A percentile compares a stretch with the other conserved stretches of the same genome.
phyloP scores from a whole-genome alignment of 2,113 vertebrate species.

The Oreochromis niloticus region DNA sequence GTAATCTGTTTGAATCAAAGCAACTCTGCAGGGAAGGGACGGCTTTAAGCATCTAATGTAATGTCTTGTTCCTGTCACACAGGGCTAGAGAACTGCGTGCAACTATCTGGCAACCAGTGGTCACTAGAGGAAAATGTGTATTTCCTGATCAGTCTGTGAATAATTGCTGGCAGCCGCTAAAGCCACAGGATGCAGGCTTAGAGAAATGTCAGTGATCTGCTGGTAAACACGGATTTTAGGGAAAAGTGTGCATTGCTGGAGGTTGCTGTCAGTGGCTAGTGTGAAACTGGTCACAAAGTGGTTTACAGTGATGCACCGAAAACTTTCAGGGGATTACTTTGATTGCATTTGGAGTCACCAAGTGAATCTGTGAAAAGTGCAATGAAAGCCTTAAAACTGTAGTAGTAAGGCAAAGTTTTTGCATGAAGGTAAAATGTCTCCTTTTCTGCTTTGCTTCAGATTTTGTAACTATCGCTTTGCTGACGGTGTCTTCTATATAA shows the following conservation, averaged over 20 bases:
- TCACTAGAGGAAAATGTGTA: neutral
- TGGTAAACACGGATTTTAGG: neutral
- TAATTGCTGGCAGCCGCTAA: neutral
- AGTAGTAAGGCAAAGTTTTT: rapidly evolving
- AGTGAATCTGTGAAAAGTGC: neutral
- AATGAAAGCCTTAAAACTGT: neutral
- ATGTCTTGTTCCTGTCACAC: neutral
- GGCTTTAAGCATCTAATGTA: neutral
- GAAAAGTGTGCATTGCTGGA: neutral
- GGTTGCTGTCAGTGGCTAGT: neutral
- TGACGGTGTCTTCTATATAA: neutral
- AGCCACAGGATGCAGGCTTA: neutral
- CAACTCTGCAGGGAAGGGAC: neutral
- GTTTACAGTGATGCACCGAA: neutral
- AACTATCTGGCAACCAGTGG: neutral
- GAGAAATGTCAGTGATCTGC: neutral
- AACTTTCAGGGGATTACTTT: neutral
- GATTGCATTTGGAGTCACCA: neutral
- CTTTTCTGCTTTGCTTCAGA: neutral
- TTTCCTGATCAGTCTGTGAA: neutral
- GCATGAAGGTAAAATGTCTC: neutral
- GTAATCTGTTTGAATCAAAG: neutral
- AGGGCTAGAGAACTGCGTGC: neutral
- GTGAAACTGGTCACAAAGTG: neutral
- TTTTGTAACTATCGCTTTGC: neutral